These are phyloP conservation scores for Leuctra nigra DNA, from an alignment of 2,888 invertebrate genomes.

Conservation along the genomic window DNA sequence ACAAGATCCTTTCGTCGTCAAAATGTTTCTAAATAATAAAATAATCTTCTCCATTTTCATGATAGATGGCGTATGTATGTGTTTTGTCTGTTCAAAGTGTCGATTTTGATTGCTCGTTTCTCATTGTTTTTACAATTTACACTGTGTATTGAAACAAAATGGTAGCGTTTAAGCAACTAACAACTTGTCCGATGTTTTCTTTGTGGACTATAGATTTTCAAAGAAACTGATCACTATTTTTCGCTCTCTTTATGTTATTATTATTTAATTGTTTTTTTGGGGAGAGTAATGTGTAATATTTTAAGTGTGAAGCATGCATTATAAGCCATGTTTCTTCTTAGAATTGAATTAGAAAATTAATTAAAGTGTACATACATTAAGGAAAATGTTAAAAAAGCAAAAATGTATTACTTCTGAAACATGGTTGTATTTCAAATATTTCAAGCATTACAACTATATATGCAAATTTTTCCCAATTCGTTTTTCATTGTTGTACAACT, in stretches of 20 bases:
- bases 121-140: no score
- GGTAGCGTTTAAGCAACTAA: no score
- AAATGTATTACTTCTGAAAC: background rate
- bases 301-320: background rate
- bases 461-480: background rate
- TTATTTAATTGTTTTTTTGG: no score
- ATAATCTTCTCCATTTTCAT: constrained; percentile 6
- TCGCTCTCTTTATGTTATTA: no score
- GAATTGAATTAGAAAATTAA: background rate
- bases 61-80: constrained; percentile 13
- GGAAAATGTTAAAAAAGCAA: background rate
- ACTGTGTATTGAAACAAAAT: no score
- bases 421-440: background rate
- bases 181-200: no score
- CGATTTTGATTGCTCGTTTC: background rate
- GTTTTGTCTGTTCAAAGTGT: constrained; percentile 2
- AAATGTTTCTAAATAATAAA: constrained; percentile 7
- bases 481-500: constrained; percentile 15
- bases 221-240: no score
- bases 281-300: background rate
- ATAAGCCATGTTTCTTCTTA: background rate
- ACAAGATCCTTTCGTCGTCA: constrained; percentile 4
- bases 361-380: background rate
- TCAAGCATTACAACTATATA: background rate
- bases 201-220: no score